Base-by-base conservation (phyloP, 2,113 vertebrate species). In the Petroica traversi region DNA sequence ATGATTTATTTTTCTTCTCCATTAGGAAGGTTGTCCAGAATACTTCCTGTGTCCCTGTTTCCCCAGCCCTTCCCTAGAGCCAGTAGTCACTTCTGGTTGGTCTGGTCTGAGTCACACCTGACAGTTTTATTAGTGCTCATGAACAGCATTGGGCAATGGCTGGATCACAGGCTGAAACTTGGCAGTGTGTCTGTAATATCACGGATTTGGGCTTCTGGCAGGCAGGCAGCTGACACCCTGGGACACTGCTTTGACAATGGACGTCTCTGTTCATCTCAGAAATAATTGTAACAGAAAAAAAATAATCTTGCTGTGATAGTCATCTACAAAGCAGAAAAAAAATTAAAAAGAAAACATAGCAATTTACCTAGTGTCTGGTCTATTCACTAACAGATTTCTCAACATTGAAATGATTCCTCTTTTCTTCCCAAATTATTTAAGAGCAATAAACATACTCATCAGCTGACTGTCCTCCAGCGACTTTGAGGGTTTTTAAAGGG, bases 71-170 rank as follows among this genome's bases (percentile, higher is more conserved):
- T 94, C 71, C 34, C 54, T 41, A 77, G 82, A 66, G 68, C 82
- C 92, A 83, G 46, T 54, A 76, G 85, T 83, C 55, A 62, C 82
- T 96, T 73, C 34, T 92, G 58, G 79, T 88, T 3, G 5, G n/a
- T 90, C 63, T 94, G 72, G 79, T 86, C 63, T 83, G 92, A 95
- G 85, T 90, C 92, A 92, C 79, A 96, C 92, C 92, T 97, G 75
- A 73, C 51, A 83, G 78, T 88, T 95, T 94, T 93, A 93, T 84
- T 96, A 77, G 91, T 31, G 75, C 49, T 93, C 38, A 43, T 2
- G 43, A 80, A 29, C n/a, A 92, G 62, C 71, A 58, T 41, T 95
- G 90, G 67, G 91, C 91, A 94, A 85, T 40, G 82, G 54, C 67
- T 96, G 83, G 79, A 95, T 94, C 64, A 34, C 79, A 88, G 40